Conservation (phyloP, 2,888 invertebrate genomes). For the Ichneumoninae sp. region DNA sequence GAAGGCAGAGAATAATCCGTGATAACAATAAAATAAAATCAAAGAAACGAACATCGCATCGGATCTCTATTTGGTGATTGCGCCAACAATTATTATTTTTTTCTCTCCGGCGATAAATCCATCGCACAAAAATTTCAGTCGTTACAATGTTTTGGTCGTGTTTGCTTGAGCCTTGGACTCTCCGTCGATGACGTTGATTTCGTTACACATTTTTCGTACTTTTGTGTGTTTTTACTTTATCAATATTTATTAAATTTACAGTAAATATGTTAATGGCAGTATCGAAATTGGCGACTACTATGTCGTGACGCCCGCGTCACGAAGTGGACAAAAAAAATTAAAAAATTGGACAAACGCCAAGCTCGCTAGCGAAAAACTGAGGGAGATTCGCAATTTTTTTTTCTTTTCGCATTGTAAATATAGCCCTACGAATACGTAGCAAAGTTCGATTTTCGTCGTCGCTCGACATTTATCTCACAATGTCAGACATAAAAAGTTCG, state of each 20-base stretch:
- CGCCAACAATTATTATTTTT: conserved; percentile 24
- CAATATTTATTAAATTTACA: conserved; percentile 42
- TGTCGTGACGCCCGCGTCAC: conserved; percentile 66
- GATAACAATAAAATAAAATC: conserved; percentile 30
- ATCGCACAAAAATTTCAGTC: conserved; percentile 55
- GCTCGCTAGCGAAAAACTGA: conserved; percentile 37
- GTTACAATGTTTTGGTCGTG: conserved; percentile 56
- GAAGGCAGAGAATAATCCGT: conserved; percentile 59
- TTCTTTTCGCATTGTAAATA: conserved; percentile 34
- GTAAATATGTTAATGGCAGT: conserved; percentile 53
- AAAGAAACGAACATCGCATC: conserved; percentile 27
- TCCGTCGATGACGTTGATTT: conserved; percentile 24
- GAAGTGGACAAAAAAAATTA: conserved; percentile 45
- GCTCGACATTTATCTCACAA: conserved; percentile 22
- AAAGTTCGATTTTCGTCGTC: conserved; percentile 21
- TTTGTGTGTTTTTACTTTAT: conserved; percentile 33
- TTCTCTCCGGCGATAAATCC: conserved; percentile 33
- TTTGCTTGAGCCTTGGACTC: conserved; percentile 37
- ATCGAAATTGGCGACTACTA: conserved; percentile 50
- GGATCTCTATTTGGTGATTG: conserved; percentile 62
- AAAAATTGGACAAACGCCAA: conserved; percentile 41
- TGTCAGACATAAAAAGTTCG: conserved; percentile 21
- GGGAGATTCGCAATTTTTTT: conserved; percentile 52
- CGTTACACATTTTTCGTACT: conserved; percentile 20
- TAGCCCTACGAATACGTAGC: conserved; percentile 14